A percentile compares a stretch with the other conserved stretches of the same genome.
Conservation (phyloP, 2,113 vertebrate genomes). For the Urocynchramus pylzowi region DNA sequence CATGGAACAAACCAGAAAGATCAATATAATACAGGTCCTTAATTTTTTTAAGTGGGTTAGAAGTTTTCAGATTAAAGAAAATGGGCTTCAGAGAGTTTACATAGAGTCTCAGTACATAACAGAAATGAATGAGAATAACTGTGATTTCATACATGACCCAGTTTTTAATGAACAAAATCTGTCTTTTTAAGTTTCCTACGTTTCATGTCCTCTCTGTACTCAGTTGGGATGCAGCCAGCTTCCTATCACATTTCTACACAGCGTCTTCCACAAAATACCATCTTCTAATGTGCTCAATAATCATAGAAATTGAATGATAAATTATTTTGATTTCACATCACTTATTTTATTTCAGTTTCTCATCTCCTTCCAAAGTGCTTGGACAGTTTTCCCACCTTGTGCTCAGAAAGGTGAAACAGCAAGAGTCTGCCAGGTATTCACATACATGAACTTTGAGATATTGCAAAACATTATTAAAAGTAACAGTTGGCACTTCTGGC, state of each 20-base stretch:
- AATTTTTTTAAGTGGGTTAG: conserved; percentile 22
- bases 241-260: background rate
- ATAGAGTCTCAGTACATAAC: background rate
- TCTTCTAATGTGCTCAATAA: background rate
- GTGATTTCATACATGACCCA: background rate
- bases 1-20: conserved; percentile 33
- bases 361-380: background rate
- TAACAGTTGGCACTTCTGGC: background rate
- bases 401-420: background rate
- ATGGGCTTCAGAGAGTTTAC: background rate
- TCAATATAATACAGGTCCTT: conserved; percentile 25
- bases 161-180: background rate
- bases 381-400: background rate
- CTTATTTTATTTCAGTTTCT: background rate
- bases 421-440: background rate
- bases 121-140: background rate
- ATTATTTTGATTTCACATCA: background rate
- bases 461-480: background rate
- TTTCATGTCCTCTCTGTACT: background rate
- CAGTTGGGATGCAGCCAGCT: background rate
- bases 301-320: background rate
- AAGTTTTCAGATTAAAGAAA: conserved; percentile 4
- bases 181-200: background rate
- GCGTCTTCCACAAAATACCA: background rate
- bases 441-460: background rate